Base-by-base conservation (phyloP, 2,797 vertebrate species). In the Acipenser transmontanus region DNA sequence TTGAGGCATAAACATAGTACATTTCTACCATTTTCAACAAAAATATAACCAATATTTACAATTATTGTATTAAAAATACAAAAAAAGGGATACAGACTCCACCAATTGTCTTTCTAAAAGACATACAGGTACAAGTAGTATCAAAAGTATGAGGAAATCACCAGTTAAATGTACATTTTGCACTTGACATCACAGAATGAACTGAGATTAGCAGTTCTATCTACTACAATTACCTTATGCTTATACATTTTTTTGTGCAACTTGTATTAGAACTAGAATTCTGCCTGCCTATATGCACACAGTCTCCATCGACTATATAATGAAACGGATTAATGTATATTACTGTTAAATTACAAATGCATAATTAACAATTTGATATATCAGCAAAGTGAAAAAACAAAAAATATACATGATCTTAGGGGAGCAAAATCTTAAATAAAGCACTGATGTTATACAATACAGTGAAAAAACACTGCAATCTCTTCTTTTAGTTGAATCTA, bases 11-110 rank as follows among this genome's bases (percentile, higher is more conserved):
- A 98, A 98, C 96, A 95, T 98, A 95, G 93, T 96, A 98, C 97
- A 95, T 99, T 98, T 99, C 91, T 93, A 94, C 91, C 91, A 91
- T 92, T 87, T 91, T 93, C 93, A 99, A 99, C 96, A 99, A 98
- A 99, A 99, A 99, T 98, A 99, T 91, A 99, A 98, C 95, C 97
- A 94, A 94, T 98, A 99, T 98, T 93, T 99, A 99, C 97, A 99
- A 98, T 98, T 98, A 95, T 98, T 97, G 95, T 99, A 99, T 99
- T 98, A 96, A 99, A 98, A 99, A 98, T 99, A 98, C 96, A 98
- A 98, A 98, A 93, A 92, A 91, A 92, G 87, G 86, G 90, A 96
- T 94, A 95, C 94, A 80, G 94, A 97, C 95, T 97, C 94, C 93
- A 94, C 95, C 96, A 88, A 95, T 82, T 98, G 97, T 98, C 97